Conservation (phyloP, 2,113 vertebrate genomes). For the Microtus richardsoni region DNA sequence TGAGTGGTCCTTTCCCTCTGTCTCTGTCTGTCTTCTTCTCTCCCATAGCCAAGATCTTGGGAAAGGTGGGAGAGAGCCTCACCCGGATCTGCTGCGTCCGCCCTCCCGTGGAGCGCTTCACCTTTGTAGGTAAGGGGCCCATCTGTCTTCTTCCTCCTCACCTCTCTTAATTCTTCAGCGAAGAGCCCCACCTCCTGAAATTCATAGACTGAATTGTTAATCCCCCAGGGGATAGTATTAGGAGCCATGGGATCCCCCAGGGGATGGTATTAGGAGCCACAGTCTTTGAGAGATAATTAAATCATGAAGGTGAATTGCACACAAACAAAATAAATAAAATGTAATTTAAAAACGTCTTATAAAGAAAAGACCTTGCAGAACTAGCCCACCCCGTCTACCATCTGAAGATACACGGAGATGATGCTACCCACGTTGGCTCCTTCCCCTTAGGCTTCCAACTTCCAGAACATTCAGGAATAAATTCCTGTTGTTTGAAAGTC, state of each 20-base stretch:
- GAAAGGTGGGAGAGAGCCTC: conserved; percentile 96
- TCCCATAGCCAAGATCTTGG: conserved; percentile 93
- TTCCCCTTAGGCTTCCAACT: not conserved
- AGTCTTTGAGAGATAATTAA: not conserved
- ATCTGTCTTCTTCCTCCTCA: not conserved
- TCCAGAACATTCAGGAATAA: not conserved
- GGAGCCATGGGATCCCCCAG: too few species aligned
- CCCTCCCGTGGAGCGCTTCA: conserved; percentile 95
- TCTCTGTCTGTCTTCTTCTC: conserved; percentile 44
- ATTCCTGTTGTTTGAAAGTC: not conserved
- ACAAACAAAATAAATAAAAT: not conserved
- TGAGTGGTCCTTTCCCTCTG: conserved; percentile 47
- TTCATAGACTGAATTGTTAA: not conserved
- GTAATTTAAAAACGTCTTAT: not conserved
- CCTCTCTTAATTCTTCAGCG: not conserved
- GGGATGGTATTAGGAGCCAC: not conserved
- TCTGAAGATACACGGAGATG: not conserved
- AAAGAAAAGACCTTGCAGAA: not conserved
- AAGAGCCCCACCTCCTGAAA: not conserved
- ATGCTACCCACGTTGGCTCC: not conserved
- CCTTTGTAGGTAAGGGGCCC: conserved; percentile 93
- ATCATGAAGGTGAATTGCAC: not conserved
- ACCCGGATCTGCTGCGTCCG: conserved; percentile 98
- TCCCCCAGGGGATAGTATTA: not conserved
- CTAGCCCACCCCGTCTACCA: not conserved